phyloP scores from a whole-genome alignment of 1,140 invertebrate species.

The Bombus confusus region DNA sequence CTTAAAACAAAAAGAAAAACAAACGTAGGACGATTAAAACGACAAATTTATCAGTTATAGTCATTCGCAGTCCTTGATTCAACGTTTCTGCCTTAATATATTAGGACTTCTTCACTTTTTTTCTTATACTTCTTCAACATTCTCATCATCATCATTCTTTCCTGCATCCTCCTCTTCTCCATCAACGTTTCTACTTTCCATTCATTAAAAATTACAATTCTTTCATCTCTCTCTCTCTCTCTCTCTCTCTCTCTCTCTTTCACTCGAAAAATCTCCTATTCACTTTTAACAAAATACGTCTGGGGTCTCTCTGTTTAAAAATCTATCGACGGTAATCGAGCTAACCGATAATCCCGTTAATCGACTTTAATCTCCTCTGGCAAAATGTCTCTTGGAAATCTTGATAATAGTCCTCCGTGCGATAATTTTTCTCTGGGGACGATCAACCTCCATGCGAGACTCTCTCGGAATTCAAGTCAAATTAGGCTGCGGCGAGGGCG shows the following conservation, averaged over 20 bases:
- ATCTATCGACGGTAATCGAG: constrained; percentile 26
- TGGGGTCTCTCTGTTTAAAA: constrained; percentile 7
- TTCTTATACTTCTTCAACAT: not conserved
- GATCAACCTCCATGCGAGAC: constrained; percentile 40
- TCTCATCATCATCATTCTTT: constrained; percentile 12
- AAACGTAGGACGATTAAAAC: constrained; percentile 41
- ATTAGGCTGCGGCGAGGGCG: constrained; percentile 65
- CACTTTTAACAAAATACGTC: constrained; percentile 17
- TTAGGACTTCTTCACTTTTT: not conserved
- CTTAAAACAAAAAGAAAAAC: constrained; percentile 69
- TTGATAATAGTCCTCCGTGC: constrained; percentile 46
- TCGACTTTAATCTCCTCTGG: constrained; percentile 48
- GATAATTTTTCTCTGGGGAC: constrained; percentile 32
- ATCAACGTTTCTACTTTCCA: constrained; percentile 7
- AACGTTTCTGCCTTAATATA: not conserved
- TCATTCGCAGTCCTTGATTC: constrained; percentile 31
- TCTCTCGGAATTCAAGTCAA: constrained; percentile 72
- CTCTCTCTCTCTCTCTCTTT: not conserved
- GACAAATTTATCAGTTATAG: constrained; percentile 29
- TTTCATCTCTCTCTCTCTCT: not conserved
- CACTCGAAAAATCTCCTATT: constrained; percentile 16
- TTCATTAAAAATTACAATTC: constrained; percentile 18
- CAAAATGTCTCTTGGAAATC: constrained; percentile 55
- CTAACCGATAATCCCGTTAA: constrained; percentile 36
- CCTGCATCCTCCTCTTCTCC: not conserved